These are phyloP conservation scores for Microtus oregoni DNA, from an alignment of 2,113 vertebrate genomes.

Conservation along the genomic window DNA sequence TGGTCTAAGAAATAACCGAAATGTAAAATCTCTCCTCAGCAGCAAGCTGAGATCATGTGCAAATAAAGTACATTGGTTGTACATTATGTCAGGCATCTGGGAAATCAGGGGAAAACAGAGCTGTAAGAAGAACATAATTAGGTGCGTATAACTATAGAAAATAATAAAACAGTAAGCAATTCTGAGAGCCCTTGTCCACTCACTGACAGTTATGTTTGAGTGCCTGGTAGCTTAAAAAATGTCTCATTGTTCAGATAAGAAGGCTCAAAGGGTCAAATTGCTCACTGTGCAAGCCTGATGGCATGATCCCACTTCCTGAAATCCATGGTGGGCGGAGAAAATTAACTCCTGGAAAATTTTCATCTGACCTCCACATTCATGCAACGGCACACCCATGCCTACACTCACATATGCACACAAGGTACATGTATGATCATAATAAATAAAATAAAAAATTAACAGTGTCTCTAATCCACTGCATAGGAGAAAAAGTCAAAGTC, in stretches of 20 bases:
- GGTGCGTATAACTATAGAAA: not conserved
- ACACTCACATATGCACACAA: not conserved
- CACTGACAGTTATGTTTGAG: not conserved
- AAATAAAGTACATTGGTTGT: not conserved
- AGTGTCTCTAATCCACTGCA: not conserved
- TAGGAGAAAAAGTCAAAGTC: not conserved
- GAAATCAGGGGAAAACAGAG: not conserved
- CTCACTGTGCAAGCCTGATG: not conserved
- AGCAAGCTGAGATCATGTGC: not conserved
- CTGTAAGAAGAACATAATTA: not conserved
- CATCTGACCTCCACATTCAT: not conserved
- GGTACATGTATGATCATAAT: not conserved
- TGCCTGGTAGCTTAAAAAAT: not conserved
- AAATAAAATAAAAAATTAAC: not conserved
- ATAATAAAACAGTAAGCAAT: conserved; percentile 14
- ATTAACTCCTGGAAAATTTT: not conserved
- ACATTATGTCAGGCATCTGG: not conserved
- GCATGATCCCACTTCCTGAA: not conserved
- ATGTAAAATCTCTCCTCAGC: not conserved
- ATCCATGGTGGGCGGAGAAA: not conserved
- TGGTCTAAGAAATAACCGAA: not conserved
- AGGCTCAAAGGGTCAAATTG: not conserved
- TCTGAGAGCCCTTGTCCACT: not conserved
- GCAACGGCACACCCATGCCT: not conserved
- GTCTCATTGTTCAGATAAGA: not conserved